Conservation (phyloP, 2,113 vertebrate species). For the Brachyistius frenatus region DNA sequence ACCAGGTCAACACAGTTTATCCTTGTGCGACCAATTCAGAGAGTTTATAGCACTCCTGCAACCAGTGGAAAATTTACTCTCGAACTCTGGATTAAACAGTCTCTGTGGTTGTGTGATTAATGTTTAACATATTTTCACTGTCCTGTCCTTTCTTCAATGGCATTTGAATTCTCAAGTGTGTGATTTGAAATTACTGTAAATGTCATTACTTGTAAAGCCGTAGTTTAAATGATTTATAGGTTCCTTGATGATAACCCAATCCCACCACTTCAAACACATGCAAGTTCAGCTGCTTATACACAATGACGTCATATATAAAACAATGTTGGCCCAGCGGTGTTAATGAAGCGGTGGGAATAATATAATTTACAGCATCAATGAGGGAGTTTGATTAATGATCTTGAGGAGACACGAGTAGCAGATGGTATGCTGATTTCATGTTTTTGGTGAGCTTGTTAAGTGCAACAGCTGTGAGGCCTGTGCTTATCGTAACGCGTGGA, state of each 20-base stretch:
- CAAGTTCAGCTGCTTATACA: conserved; percentile 55
- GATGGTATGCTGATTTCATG: conserved; percentile 75
- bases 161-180: not conserved
- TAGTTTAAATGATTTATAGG: conserved; percentile 15
- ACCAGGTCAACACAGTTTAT: too few species aligned
- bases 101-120: not conserved
- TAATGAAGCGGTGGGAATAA: conserved; percentile 68
- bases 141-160: not conserved
- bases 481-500: conserved; percentile 44
- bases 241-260: conserved; percentile 25
- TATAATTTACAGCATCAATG: conserved; percentile 56
- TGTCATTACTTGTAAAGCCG: conserved; percentile 10
- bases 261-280: conserved; percentile 45
- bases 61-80: too few species aligned
- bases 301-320: conserved; percentile 69
- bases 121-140: not conserved
- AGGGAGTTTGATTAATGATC: conserved; percentile 81
- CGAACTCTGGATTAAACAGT: conserved; percentile 4
- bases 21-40: too few species aligned
- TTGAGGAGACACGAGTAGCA: conserved; percentile 67
- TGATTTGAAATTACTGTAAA: conserved; percentile 8
- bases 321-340: conserved; percentile 45
- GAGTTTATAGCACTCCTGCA: too few species aligned
- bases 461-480: conserved; percentile 62
- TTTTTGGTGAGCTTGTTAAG: conserved; percentile 66